Evolutionary conservation across 2,113 vertebrate species (phyloP).

Genomic region (Siniperca knerii): DNA sequence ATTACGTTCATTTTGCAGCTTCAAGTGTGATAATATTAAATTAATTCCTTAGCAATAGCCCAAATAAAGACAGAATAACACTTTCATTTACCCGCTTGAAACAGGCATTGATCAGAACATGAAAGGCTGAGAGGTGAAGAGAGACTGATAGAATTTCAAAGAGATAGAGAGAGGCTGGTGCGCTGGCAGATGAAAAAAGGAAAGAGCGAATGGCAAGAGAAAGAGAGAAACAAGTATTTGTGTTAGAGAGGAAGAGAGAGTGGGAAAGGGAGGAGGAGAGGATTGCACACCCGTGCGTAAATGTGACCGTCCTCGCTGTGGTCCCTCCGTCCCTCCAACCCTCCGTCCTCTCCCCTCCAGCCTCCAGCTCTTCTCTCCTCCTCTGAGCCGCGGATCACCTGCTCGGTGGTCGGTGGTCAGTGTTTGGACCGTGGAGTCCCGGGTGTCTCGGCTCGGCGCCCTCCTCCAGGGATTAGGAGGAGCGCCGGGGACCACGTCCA

Average conservation of each 20-base stretch:
- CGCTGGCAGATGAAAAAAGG: background rate
- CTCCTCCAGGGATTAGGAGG: conserved; percentile 81
- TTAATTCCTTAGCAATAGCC: background rate
- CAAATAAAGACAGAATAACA: conserved; percentile 6
- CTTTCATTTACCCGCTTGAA: background rate
- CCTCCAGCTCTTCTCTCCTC: conserved; percentile 51
- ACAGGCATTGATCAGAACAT: background rate
- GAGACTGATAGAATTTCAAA: conserved; percentile 18
- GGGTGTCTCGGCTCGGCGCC: conserved; percentile 77
- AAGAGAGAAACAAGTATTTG: conserved; percentile 17
- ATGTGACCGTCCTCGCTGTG: conserved; percentile 64
- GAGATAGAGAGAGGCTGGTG: background rate
- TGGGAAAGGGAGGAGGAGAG: conserved; percentile 21
- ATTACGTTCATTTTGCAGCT: conserved; percentile 36
- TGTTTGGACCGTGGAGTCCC: conserved; percentile 77
- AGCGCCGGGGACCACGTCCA: conserved; percentile 74
- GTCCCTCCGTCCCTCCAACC: conserved; percentile 44
- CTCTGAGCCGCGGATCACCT: conserved; percentile 47
- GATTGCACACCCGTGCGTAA: conserved; percentile 70
- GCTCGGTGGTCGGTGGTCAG: conserved; percentile 53
- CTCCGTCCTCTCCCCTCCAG: conserved; percentile 18
- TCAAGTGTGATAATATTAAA: background rate
- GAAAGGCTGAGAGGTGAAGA: conserved; percentile 33
- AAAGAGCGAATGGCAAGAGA: background rate
- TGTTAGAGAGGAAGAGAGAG: conserved; percentile 17